Evolutionary conservation across 2,888 invertebrate genomes (phyloP), one percentile per base, ranked within the genome.

Genomic region (Tubulanus polymorphus): DNA sequence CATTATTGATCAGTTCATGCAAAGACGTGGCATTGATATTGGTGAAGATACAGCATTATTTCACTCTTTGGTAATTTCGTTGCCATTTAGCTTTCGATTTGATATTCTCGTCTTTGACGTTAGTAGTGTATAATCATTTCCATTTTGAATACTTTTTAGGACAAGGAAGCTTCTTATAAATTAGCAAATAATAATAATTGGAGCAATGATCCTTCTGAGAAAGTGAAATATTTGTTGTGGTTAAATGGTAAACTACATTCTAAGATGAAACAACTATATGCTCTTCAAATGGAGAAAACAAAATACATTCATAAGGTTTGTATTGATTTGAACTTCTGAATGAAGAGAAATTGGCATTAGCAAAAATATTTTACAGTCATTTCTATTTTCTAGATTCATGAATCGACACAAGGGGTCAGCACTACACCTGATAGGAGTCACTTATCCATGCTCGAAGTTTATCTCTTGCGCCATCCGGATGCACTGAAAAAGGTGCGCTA

Each of bases 191-290:
- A n/a, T n/a, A n/a, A n/a, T n/a, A n/a, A n/a, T n/a, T n/a, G n/a
- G n/a, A 23, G 41, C 25, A 48, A 46, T 10, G 53, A 54, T n/a
- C 54, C 55, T n/a, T 26, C 58, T 29, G 60, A 64, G 49, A 66
- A 65, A 41, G 65, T 74, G 0, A 66, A 71, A 53, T 66, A 70
- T 35, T 62, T 75, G 29, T 63, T 75, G 37, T 65, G 71, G 56
- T 53, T 75, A 20, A 76, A 75, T 67, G 72, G 73, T 50, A 75
- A 72, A 63, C 64, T 77, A 23, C 60, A 64, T 32, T 50, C 69
- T 37, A 71, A 63, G 56, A 64, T 76, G 12, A 63, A 71, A 20
- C 65, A 64, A 27, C 58, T 77, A 26, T 65, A 70, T 54, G 63
- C 66, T 46, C 53, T 69, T 20, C 70, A 74, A 49, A 63, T 66